Evolutionary conservation across 2,113 vertebrate genomes (phyloP).

Genomic region (Microcebus ravelobensis): DNA sequence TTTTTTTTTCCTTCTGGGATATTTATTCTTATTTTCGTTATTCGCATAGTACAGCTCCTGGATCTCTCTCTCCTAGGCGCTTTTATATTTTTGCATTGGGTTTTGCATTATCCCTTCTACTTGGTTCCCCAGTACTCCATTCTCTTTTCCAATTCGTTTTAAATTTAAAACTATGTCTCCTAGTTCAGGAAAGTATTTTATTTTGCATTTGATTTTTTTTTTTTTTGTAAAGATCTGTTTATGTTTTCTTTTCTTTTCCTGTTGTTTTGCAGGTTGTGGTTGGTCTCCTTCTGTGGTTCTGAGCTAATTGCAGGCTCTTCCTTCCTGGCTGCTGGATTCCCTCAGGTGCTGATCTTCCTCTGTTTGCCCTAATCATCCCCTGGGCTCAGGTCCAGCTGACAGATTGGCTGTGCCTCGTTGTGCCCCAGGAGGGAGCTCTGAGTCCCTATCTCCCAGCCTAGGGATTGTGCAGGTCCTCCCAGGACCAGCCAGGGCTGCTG

Average conservation of each 20-base stretch:
- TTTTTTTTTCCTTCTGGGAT: slow-evolving; percentile 33
- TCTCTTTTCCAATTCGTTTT: neutral
- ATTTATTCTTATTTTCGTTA: slow-evolving; percentile 27
- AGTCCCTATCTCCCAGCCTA: neutral
- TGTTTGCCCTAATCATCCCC: neutral
- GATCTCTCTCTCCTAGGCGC: neutral
- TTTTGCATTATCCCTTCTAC: neutral
- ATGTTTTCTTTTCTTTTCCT: neutral
- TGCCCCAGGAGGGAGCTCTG: neutral
- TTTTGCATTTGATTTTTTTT: neutral
- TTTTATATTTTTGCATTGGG: neutral
- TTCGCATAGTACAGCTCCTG: neutral
- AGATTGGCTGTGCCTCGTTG: neutral
- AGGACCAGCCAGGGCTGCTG: neutral
- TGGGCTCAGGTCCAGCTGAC: neutral
- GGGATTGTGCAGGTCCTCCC: neutral
- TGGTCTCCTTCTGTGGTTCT: neutral
- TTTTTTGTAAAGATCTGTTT: neutral
- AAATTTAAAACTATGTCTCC: slow-evolving; percentile 25
- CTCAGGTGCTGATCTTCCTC: neutral
- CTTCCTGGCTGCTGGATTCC: neutral
- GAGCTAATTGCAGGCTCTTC: neutral
- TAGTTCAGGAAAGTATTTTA: neutral
- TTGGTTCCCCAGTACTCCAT: neutral
- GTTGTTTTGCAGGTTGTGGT: neutral